These are phyloP conservation scores for Apodemus sylvaticus DNA, from an alignment of 2,113 vertebrate genomes.

Conservation along the genomic window DNA sequence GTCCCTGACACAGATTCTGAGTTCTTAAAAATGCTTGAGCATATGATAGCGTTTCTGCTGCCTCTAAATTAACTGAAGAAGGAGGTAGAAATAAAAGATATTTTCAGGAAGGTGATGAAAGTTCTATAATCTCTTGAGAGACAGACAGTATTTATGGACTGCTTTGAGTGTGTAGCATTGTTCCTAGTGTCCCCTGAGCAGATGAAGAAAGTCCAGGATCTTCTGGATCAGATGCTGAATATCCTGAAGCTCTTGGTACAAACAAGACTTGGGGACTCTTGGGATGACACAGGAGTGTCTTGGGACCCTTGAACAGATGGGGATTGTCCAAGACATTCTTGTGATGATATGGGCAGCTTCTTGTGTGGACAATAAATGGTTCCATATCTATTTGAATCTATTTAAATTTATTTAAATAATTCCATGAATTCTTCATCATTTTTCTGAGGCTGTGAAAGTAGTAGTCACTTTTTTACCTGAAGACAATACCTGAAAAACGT, in stretches of 20 bases:
- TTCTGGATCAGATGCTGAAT: neutral
- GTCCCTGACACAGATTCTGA: neutral
- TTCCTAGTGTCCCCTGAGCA: too few species aligned
- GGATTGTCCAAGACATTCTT: neutral
- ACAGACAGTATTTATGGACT: neutral
- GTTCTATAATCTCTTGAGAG: neutral
- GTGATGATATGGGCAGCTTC: neutral
- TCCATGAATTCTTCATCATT: neutral
- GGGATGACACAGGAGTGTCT: neutral
- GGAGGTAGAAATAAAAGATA: neutral
- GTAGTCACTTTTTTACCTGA: neutral
- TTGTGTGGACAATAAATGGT: too few species aligned
- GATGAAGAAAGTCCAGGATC: too few species aligned
- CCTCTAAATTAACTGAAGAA: neutral
- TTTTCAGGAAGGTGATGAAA: too few species aligned
- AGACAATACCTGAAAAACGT: neutral
- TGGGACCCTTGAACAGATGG: neutral
- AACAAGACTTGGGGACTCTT: neutral
- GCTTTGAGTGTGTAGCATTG: neutral
- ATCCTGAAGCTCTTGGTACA: neutral
- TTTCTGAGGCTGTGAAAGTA: neutral
- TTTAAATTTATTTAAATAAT: too few species aligned
- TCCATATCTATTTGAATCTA: too few species aligned
- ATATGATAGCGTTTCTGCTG: neutral
- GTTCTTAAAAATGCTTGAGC: accelerated